These are phyloP conservation scores for Orientallactaga sibirica DNA, from an alignment of 2,797 vertebrate species.

Conservation along the genomic window DNA sequence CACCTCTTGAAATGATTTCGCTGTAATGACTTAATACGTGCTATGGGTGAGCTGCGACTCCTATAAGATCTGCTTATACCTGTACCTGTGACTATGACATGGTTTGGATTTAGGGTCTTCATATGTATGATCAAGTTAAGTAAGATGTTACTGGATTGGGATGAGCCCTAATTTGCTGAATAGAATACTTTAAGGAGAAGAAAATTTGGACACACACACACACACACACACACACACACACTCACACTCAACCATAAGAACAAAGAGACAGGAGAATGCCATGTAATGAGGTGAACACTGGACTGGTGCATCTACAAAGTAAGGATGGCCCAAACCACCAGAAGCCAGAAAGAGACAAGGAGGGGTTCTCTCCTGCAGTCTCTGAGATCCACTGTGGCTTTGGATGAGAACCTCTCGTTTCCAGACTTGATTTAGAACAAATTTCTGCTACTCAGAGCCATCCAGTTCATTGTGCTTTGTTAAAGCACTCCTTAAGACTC, in stretches of 20 bases:
- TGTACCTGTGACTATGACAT: neutral
- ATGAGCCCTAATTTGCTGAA: neutral
- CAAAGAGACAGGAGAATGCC: neutral
- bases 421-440: neutral
- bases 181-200: neutral
- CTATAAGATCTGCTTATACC: neutral
- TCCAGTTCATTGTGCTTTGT: neutral
- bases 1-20: constrained; percentile 21
- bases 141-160: neutral
- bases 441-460: neutral
- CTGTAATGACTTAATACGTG: neutral
- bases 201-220: neutral
- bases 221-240: fast-evolving
- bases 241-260: neutral
- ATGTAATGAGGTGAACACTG: neutral
- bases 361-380: neutral
- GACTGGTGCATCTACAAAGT: neutral
- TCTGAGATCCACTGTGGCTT: neutral
- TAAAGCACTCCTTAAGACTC: neutral
- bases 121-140: neutral
- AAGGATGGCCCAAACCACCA: neutral
- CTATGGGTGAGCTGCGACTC: neutral
- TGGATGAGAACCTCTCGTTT: neutral
- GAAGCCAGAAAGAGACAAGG: neutral
- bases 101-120: constrained; percentile 51